Evolutionary conservation across 2,797 vertebrate genomes (phyloP).

Genomic region (Pogoniulus pusillus): DNA sequence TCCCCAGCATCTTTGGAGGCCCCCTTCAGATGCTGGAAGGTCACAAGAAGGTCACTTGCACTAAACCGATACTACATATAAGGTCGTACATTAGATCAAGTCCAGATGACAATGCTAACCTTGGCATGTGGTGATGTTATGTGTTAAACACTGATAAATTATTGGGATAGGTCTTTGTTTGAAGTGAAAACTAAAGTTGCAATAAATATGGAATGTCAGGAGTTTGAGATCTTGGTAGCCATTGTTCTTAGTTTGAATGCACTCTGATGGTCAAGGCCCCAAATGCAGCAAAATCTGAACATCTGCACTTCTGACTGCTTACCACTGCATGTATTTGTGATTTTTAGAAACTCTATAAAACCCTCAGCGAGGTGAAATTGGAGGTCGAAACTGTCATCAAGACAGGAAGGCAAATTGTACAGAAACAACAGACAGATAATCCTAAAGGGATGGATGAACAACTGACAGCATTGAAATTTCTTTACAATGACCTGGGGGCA

Average conservation of each 20-base stretch:
- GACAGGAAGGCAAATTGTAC: slow-evolving; percentile 96
- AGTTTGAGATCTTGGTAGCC: neutral
- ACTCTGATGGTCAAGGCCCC: neutral
- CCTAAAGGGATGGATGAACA: slow-evolving; percentile 97
- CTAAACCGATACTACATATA: neutral
- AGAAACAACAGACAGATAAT: slow-evolving; percentile 98
- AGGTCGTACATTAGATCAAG: neutral
- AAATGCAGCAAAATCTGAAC: neutral
- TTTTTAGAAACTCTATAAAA: slow-evolving; percentile 93
- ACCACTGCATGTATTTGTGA: neutral
- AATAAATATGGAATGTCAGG: neutral
- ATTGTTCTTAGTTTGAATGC: neutral
- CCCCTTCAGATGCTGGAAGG: no score
- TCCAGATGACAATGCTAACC: neutral
- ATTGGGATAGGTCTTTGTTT: neutral
- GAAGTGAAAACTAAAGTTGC: neutral
- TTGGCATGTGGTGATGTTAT: neutral
- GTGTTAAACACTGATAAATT: neutral
- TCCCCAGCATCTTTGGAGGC: no score
- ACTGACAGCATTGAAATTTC: slow-evolving; percentile 91
- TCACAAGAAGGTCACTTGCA: no score
- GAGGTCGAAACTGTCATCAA: slow-evolving; percentile 99
- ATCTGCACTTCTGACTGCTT: neutral
- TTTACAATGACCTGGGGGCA: slow-evolving; percentile 95
- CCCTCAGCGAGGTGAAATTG: slow-evolving; percentile 95